These are phyloP conservation scores for Drosophila orosa DNA, from an alignment of 1,140 invertebrate species.

Conservation along the genomic window DNA sequence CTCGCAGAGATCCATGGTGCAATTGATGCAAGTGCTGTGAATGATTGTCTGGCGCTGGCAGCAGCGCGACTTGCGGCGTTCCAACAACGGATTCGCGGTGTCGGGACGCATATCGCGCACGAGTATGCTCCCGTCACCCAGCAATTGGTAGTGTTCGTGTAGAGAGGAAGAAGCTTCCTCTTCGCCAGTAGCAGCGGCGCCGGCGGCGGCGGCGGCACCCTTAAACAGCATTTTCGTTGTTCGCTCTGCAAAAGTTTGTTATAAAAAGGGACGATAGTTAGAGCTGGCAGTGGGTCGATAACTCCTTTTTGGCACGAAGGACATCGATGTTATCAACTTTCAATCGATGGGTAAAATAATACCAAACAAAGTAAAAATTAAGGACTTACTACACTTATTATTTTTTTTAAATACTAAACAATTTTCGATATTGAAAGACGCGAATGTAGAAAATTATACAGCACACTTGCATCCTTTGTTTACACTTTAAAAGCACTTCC, in stretches of 20 bases:
- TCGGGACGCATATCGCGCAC: constrained; percentile 53
- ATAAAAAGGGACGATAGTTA: too few species aligned
- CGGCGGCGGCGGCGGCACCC: constrained; percentile 37
- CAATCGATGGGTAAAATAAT: too few species aligned
- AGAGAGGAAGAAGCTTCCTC: neutral
- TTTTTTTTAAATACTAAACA: neutral
- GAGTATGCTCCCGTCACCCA: constrained; percentile 55
- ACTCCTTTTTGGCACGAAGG: neutral
- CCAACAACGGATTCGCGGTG: constrained; percentile 41
- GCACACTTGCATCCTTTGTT: neutral
- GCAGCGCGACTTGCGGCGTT: constrained; percentile 48
- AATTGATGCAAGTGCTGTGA: constrained; percentile 60
- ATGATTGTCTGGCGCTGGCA: constrained; percentile 60
- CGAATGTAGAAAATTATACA: neutral
- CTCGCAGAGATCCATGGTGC: constrained; percentile 65
- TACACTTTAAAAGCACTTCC: neutral
- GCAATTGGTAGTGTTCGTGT: constrained; percentile 44
- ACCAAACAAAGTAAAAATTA: too few species aligned
- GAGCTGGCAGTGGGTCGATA: neutral
- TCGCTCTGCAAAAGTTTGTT: constrained; percentile 45
- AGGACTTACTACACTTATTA: neutral
- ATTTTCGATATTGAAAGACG: neutral
- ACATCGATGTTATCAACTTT: neutral
- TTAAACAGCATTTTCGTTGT: constrained; percentile 66
- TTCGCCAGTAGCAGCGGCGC: neutral